Evolutionary conservation across 2,113 vertebrate genomes (phyloP), one percentile per base, ranked within the genome.

Genomic region (Tragelaphus imberbis): DNA sequence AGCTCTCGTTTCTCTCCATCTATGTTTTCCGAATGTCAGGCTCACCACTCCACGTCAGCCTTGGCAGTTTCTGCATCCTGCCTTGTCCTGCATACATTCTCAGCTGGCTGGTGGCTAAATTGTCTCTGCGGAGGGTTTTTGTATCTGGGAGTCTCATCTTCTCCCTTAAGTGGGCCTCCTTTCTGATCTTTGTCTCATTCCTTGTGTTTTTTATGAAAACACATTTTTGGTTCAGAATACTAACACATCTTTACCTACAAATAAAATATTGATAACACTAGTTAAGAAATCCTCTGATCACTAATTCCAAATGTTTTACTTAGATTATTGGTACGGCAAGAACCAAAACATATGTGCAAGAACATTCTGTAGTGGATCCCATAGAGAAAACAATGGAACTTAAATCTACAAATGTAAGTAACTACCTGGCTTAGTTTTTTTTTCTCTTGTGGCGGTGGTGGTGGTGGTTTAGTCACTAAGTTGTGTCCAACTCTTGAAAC

Each of bases 351-450:
- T 99, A 99, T 0, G 98, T 99, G 92, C 99, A 99, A 84, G 99
- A 99, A 87, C 99, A 99, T 96, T 99, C 99, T 0, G 97, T 99
- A 28, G 99, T 99, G 84, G 99, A 99, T 96, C 99, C 99, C 0
- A 98, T 98, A 94, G 96, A 99, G 92, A 99, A 99, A 86, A 99
- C 98, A 6, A 99, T 99, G 97, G 99, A 99, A 94, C 99, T 99
- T 14, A 99, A 99, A 86, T 99, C 99, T 2, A 98, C 99, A 77
- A 99, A 99, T 96, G 99, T 99, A 97, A 99, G 99, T 99, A 86
- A 75, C 58, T 25, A 1, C 49, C 58, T 40, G 80, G 30, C 90
- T 56, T 75, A 9, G 1, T 56, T 16, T 33, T 80, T 79, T 30
- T 1, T 91, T 91, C 44, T 88, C 33, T 75, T 33, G 4, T 23